These are phyloP conservation scores for Ellobium chinense DNA, from an alignment of 2,888 invertebrate genomes.

Conservation along the genomic window DNA sequence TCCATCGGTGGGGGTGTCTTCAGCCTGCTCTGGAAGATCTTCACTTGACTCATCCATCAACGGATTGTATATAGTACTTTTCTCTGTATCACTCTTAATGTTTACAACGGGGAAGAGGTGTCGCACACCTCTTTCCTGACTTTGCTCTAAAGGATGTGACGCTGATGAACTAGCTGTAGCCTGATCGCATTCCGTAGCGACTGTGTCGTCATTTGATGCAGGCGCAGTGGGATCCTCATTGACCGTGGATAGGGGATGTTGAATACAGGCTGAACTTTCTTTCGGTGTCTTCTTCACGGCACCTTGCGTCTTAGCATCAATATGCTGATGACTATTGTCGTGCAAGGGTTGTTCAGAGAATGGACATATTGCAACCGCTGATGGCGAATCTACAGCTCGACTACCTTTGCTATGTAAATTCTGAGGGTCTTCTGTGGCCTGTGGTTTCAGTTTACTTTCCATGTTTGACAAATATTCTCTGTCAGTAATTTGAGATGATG, in stretches of 20 bases:
- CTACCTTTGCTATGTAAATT: too few relatives aligned
- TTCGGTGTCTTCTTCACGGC: not conserved
- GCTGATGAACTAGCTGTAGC: too few relatives aligned
- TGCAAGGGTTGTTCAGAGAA: not conserved
- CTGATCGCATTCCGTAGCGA: not conserved
- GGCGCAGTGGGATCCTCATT: not conserved
- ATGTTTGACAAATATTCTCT: not conserved
- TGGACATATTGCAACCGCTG: not conserved
- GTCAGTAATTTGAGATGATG: not conserved
- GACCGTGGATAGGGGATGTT: not conserved
- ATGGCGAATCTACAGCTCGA: not conserved
- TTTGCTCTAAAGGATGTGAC: not conserved
- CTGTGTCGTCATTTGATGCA: not conserved
- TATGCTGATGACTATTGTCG: not conserved
- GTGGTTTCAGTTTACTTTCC: not conserved
- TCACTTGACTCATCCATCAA: not conserved
- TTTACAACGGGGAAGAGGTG: not conserved
- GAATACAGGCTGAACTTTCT: not conserved
- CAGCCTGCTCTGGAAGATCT: not conserved
- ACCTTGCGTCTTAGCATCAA: not conserved
- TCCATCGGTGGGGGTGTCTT: not conserved
- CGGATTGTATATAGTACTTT: not conserved
- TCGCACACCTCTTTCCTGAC: not conserved
- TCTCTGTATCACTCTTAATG: too few relatives aligned
- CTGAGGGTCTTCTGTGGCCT: too few relatives aligned